These are phyloP conservation scores for Pogonocherus hispidulus DNA, from an alignment of 2,888 invertebrate genomes.

Conservation along the genomic window DNA sequence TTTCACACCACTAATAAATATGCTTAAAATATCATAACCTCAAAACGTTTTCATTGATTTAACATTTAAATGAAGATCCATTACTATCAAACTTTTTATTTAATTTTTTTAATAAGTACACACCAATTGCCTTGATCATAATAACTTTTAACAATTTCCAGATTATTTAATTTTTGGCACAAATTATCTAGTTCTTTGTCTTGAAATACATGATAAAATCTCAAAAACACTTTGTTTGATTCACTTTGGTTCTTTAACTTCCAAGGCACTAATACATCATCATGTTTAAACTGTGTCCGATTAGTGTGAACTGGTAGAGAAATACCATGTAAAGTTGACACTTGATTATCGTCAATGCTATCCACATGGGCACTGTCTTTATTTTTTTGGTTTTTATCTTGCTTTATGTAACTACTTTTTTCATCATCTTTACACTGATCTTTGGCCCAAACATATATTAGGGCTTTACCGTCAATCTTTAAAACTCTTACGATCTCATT, in stretches of 20 bases:
- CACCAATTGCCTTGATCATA: constrained; percentile 99
- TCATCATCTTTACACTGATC: constrained; percentile 81
- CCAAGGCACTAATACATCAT: constrained; percentile 97
- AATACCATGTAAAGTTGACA: constrained; percentile 55
- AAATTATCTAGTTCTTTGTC: constrained; percentile 83
- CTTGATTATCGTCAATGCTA: constrained; percentile 52
- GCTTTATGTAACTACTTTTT: constrained; percentile 80
- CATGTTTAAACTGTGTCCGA: constrained; percentile 89
- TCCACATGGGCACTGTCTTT: constrained; percentile 58
- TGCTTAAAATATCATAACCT: constrained; percentile 10
- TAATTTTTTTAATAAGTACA: constrained; percentile 79
- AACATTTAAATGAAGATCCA: neutral
- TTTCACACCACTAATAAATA: neutral
- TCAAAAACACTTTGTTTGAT: constrained; percentile 74
- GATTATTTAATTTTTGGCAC: constrained; percentile 71
- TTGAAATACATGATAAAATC: constrained; percentile 95
- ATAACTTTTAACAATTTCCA: constrained; percentile 78
- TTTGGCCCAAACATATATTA: constrained; percentile 98
- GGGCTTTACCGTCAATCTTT: constrained; percentile 78
- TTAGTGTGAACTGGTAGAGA: constrained; percentile 88
- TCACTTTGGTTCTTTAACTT: constrained; percentile 75
- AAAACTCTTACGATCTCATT: constrained; percentile 83
- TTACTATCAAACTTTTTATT: neutral
- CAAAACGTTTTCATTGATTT: neutral
- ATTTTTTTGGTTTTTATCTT: constrained; percentile 70